These are phyloP conservation scores for Cyphomyrus discorhynchus DNA, from an alignment of 2,113 vertebrate species.

Conservation along the genomic window DNA sequence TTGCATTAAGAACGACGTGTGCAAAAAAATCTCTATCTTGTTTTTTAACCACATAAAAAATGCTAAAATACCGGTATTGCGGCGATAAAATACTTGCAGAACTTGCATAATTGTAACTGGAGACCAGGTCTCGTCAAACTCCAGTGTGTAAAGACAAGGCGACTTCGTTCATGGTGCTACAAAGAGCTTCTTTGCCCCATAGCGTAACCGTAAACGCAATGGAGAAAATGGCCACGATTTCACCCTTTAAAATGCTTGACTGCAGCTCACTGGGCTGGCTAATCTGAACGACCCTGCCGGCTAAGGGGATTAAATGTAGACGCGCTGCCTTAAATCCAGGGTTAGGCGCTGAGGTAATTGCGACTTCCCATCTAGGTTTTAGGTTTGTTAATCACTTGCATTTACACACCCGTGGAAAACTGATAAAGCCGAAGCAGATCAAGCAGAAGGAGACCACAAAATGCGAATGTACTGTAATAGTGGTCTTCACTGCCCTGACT, in stretches of 20 bases:
- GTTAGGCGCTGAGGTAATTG: background rate
- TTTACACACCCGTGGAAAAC: background rate
- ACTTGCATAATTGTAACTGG: background rate
- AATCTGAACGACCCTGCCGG: background rate
- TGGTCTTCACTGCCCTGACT: background rate
- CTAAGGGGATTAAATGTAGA: background rate
- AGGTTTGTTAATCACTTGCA: background rate
- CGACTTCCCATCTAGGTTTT: background rate
- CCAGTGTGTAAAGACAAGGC: background rate
- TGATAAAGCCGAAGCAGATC: background rate
- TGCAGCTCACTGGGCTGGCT: background rate
- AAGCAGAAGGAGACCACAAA: background rate
- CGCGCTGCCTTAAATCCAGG: background rate
- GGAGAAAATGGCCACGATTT: background rate
- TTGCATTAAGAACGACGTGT: background rate
- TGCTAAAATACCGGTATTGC: background rate
- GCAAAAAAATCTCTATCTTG: background rate
- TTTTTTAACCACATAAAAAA: background rate
- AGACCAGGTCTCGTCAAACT: background rate
- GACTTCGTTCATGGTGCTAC: background rate
- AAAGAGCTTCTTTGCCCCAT: background rate
- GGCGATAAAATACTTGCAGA: background rate
- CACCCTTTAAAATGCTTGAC: background rate
- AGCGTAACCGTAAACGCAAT: background rate
- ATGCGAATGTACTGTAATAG: background rate